Conservation (phyloP, 2,113 vertebrate species). For the Pituophis catenifer region DNA sequence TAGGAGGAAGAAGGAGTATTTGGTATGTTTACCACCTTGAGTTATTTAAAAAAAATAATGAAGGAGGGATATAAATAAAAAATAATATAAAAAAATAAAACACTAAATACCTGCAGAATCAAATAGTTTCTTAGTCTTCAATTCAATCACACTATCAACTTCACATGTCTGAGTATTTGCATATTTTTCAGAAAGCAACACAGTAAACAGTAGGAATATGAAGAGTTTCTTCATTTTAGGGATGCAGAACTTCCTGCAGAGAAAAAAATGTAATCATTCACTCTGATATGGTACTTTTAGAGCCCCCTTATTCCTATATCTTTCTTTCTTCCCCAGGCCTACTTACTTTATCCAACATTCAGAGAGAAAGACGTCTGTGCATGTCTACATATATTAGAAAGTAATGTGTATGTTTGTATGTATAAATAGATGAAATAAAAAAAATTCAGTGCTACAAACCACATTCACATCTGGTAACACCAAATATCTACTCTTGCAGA, state of each 20-base stretch:
- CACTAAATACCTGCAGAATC: neutral
- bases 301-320: neutral
- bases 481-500: too few relatives aligned
- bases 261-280: neutral
- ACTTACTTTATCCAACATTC: neutral
- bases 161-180: neutral
- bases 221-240: neutral
- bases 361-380: neutral
- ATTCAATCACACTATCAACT: neutral
- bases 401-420: neutral
- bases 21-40: neutral
- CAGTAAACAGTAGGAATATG: neutral
- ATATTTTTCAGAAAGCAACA: neutral
- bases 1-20: neutral
- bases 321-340: neutral
- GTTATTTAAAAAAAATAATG: neutral
- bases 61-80: neutral
- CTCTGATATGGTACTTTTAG: neutral
- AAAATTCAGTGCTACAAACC: neutral
- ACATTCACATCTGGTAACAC: neutral
- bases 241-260: neutral
- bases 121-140: neutral
- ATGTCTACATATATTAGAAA: neutral
- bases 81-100: neutral
- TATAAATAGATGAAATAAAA: neutral